Conservation (phyloP, 1,140 invertebrate genomes). For the Tribolium castaneum region DNA sequence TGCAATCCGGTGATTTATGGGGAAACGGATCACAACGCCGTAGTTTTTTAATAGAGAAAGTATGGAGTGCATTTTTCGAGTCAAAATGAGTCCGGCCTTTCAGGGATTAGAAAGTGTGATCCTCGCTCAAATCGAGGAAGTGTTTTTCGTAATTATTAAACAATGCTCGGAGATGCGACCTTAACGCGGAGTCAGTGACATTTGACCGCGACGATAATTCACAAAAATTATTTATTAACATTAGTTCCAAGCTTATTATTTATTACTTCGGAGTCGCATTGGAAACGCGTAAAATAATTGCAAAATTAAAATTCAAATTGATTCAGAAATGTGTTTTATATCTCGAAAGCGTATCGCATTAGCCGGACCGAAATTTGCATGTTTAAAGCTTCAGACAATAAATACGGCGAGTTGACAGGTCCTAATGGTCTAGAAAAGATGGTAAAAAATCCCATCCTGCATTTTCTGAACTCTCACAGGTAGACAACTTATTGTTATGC, state of each 20-base stretch:
- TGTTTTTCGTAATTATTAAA: constrained; percentile 29
- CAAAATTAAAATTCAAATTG: constrained; percentile 42
- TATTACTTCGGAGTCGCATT: constrained; percentile 18
- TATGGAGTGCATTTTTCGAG: not conserved
- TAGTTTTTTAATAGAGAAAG: constrained; percentile 39
- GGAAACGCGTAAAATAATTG: constrained; percentile 24
- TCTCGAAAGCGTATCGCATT: constrained; percentile 34
- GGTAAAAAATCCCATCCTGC: not conserved
- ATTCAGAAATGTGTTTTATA: constrained; percentile 37
- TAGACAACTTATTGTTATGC: constrained; percentile 47
- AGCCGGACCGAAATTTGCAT: constrained; percentile 34
- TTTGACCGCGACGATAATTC: constrained; percentile 35
- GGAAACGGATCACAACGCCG: not conserved
- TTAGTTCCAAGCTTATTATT: constrained; percentile 1
- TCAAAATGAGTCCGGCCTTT: constrained; percentile 9
- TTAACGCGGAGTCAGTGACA: constrained; percentile 14
- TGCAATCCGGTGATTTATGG: constrained; percentile 26
- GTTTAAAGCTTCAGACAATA: constrained; percentile 40
- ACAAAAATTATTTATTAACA: constrained; percentile 39
- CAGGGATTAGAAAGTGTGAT: constrained; percentile 26
- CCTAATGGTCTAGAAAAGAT: constrained; percentile 37
- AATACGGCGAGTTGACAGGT: constrained; percentile 38
- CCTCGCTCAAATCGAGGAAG: not conserved
- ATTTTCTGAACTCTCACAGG: constrained; percentile 42
- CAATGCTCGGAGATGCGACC: constrained; percentile 15